Percentiles rank a stretch among this genome's conserved stretches.
Conservation (phyloP, 1,140 invertebrate species). For the Schlechtendalia chinensis region DNA sequence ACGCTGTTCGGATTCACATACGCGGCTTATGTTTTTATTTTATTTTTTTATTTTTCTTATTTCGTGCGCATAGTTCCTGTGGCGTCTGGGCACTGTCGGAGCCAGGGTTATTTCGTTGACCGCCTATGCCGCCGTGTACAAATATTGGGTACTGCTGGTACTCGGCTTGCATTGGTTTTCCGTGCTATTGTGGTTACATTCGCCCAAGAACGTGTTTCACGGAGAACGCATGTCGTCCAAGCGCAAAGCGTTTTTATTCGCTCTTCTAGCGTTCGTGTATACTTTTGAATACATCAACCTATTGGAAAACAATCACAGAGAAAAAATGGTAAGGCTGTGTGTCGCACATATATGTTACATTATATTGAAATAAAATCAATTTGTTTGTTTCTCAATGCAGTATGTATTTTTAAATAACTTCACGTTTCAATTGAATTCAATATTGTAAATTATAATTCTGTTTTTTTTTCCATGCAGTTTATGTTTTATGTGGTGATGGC, state of each 20-base stretch:
- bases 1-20: too few relatives aligned
- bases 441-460: neutral
- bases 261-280: slow-evolving; percentile 80
- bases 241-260: slow-evolving; percentile 68
- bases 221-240: slow-evolving; percentile 69
- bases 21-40: neutral
- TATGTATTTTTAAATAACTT: too few relatives aligned
- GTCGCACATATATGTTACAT: too few relatives aligned
- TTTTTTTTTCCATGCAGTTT: slow-evolving; percentile 59
- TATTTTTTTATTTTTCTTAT: slow-evolving; percentile 53
- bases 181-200: slow-evolving; percentile 83
- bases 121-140: slow-evolving; percentile 81
- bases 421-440: neutral
- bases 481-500: slow-evolving; percentile 91
- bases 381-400: too few relatives aligned
- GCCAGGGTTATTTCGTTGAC: slow-evolving; percentile 77
- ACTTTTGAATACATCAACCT: slow-evolving; percentile 89
- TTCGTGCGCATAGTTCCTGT: slow-evolving; percentile 66
- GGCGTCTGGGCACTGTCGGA: slow-evolving; percentile 82
- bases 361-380: too few relatives aligned
- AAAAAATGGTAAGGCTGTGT: slow-evolving; percentile 76
- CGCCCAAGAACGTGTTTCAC: slow-evolving; percentile 79
- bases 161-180: slow-evolving; percentile 72
- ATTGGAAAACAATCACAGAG: slow-evolving; percentile 73
- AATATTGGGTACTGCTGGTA: slow-evolving; percentile 78